Evolutionary conservation across 1,140 invertebrate species (phyloP), one percentile per base, ranked within the genome.

Genomic region (Eubasilissa regina): DNA sequence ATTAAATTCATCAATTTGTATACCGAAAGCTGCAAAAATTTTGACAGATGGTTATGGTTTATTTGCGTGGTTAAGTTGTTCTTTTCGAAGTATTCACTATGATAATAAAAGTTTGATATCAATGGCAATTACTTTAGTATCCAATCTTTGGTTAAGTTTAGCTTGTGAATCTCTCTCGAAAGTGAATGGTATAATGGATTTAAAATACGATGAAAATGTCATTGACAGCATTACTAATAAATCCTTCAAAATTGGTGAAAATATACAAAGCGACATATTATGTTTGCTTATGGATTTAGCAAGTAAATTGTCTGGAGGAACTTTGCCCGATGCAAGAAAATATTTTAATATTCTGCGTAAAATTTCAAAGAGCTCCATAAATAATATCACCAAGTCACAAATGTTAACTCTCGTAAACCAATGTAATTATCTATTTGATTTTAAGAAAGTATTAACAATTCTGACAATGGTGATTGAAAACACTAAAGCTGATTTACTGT

Each of bases 1-100:
- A 1, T 83, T 95, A 0, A 89, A 89, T 76, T 89, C 89, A 10
- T 88, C 91, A 60, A 89, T 92, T 4, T 88, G 90, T 78, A 90
- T 94, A 53, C 88, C 90, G 10, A 90, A 90, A 78, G 90, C 91
- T 0, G 90, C 89, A 7, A 89, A 92, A 75, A 90, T 93, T 70
- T 87, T 95, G 68, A 86, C 91, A 3, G 90, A 91, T 79, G 90
- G 90, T 79, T 91, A 92, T 79, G 91, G 90, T n/a, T 81, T 94
- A 3, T 78, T 94, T 43, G 87, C 91, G 7, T 94, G 93, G 93
- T 80, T 94, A 15, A 85, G 86, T 70, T 84, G 77, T 6, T 80
- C 85, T 3, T 85, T 86, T 6, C 84, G 83, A 55, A 84, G 86
- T 53, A 75, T 86, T 0, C 55, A 70, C 7, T 85, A 80, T 78